A percentile compares a stretch with the other conserved stretches of the same genome.
These are phyloP conservation scores for Lepus europaeus DNA, from an alignment of 2,113 vertebrate species.

Conservation along the genomic window DNA sequence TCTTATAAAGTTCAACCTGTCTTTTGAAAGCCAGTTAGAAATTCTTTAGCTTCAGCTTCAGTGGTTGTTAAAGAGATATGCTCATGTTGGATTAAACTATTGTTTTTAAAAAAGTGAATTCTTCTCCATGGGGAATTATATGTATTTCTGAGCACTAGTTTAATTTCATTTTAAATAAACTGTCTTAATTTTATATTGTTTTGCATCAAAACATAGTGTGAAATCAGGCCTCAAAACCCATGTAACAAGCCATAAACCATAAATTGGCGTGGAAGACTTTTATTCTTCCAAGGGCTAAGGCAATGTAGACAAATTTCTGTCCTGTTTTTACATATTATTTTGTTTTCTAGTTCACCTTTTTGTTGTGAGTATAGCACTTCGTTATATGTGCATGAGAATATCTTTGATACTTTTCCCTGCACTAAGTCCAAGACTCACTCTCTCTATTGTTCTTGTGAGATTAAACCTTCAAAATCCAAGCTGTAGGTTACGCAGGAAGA, in stretches of 20 bases:
- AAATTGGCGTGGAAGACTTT: background rate
- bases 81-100: background rate
- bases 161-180: slow-evolving; percentile 25
- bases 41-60: background rate
- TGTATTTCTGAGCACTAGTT: background rate
- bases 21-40: background rate
- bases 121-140: background rate
- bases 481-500: background rate
- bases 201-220: background rate
- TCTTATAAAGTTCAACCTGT: background rate
- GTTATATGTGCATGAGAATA: background rate
- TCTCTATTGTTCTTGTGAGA: background rate
- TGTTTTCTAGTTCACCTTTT: background rate
- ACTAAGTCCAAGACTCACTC: no score
- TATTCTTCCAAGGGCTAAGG: background rate
- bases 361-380: background rate
- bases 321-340: background rate
- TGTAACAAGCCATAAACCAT: background rate
- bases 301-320: background rate
- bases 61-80: background rate
- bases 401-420: background rate
- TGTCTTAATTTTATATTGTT: background rate
- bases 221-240: background rate
- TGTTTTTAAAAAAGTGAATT: background rate
- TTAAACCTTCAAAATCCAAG: background rate